Base-by-base conservation (phyloP, 2,888 invertebrate species). In the Hydropsyche betteni region DNA sequence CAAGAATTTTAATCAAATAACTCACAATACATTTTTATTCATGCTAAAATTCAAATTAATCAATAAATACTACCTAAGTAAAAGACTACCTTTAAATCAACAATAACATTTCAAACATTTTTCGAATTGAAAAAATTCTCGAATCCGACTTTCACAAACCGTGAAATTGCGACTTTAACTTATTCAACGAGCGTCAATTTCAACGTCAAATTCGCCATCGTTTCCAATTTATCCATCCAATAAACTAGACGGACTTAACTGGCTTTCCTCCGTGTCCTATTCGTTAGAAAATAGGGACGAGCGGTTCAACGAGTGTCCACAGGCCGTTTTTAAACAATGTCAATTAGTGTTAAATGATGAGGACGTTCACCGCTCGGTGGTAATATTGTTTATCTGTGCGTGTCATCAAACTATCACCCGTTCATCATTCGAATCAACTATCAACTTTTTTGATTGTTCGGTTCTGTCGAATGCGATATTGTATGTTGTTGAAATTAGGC, bases 271-370 rank as follows among this genome's bases (percentile, higher is more conserved):
- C 24, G 24, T 24, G 24, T 24, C 24, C 24, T 24, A 24, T 24
- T 24, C n/a, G n/a, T n/a, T n/a, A n/a, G 24, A 24, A 24, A 24
- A 24, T 58, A 16, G 8, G 24, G 58, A 58, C 58, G 8, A 58
- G 8, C 3, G 24, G 24, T 24, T 8, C 58, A 16, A 53, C 58
- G 8, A 58, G 14, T 8, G 8, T 8, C 16, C 16, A 24, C 16
- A 8, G 58, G 14, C 16, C 24, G 24, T 4, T 58, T 58, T 70
- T 70, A 44, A 70, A 33, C 70, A 52, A 53, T 36, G 52, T 70
- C 70, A 70, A 70, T 70, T 70, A 70, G 36, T 53, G 70, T 70
- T 70, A 70, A 58, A 70, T 34, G 52, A 70, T 53, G 70, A 70
- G 70, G 24, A 24, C 58, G 38, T 69, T 69, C 69, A 69, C 69